These are phyloP conservation scores for Rhinoraja longicauda DNA, from an alignment of 2,797 vertebrate genomes.

Conservation along the genomic window DNA sequence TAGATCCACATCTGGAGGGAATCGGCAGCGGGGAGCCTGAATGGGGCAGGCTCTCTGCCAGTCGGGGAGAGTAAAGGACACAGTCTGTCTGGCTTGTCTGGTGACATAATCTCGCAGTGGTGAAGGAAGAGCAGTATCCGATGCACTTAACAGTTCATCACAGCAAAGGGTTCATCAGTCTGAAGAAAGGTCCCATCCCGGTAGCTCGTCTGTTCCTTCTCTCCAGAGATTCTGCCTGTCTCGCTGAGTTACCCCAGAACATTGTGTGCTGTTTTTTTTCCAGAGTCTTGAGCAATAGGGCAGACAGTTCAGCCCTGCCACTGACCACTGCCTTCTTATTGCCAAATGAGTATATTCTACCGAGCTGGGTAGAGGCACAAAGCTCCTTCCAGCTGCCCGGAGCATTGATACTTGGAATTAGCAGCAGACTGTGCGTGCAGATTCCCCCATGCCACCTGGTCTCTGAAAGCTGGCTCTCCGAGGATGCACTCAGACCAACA, in stretches of 20 bases:
- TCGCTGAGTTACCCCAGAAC: too few species aligned
- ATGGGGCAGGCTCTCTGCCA: not conserved
- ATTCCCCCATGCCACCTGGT: too few species aligned
- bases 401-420: not conserved
- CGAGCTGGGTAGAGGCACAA: not conserved
- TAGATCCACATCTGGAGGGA: not conserved
- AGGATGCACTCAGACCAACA: not conserved
- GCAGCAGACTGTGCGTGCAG: too few species aligned
- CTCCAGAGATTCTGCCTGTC: too few species aligned
- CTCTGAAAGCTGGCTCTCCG: too few species aligned
- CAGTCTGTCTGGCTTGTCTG: not conserved
- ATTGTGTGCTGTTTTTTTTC: too few species aligned
- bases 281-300: not conserved
- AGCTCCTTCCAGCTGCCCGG: not conserved
- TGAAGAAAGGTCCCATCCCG: too few species aligned
- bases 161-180: too few species aligned
- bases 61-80: not conserved
- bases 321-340: not conserved
- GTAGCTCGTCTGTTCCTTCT: too few species aligned
- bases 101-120: not conserved
- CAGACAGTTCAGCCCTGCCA: not conserved
- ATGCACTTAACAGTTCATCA: not conserved
- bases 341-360: not conserved
- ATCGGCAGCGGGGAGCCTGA: not conserved
- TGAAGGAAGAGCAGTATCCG: not conserved